These are phyloP conservation scores for Dicranocentrus wangi DNA, from an alignment of 2,888 invertebrate species.

Conservation along the genomic window DNA sequence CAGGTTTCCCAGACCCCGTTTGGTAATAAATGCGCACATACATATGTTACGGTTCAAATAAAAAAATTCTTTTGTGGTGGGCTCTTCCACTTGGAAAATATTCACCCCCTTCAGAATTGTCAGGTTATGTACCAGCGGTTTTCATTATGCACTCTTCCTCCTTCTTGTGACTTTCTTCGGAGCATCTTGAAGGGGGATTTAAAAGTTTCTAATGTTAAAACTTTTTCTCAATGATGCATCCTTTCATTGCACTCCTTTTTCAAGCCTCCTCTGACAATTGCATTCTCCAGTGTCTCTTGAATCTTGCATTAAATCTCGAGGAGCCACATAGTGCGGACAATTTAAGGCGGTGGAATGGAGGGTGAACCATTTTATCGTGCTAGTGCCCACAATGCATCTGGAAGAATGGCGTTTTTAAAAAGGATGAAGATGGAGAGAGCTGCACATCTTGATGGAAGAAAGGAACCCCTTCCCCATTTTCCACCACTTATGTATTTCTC, in stretches of 20 bases:
- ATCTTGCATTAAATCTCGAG: slow-evolving; percentile 39
- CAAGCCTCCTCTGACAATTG: slow-evolving; percentile 19
- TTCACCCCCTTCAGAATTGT: neutral
- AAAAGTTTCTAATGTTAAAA: neutral
- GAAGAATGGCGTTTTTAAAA: slow-evolving; percentile 6
- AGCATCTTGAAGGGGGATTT: slow-evolving; percentile 1
- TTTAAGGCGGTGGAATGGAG: slow-evolving; percentile 44
- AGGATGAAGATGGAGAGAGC: neutral
- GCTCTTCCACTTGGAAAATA: slow-evolving; percentile 22
- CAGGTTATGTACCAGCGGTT: neutral
- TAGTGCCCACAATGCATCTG: slow-evolving; percentile 19
- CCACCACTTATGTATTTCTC: too few relatives aligned
- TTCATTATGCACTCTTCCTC: neutral
- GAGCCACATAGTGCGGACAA: slow-evolving; percentile 32
- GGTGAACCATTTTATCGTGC: slow-evolving; percentile 22
- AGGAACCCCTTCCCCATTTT: neutral
- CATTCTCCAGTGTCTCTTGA: slow-evolving; percentile 24
- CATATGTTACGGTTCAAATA: slow-evolving; percentile 21
- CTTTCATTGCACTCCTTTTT: slow-evolving; percentile 19
- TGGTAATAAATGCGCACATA: slow-evolving; percentile 6
- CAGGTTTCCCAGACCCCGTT: slow-evolving; percentile 3
- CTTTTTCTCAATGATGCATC: neutral
- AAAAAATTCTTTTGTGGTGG: slow-evolving; percentile 14
- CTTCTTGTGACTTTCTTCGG: slow-evolving; percentile 5
- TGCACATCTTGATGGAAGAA: slow-evolving; percentile 26